Conservation (phyloP, 2,888 invertebrate genomes). For the Synergus gifuensis region DNA sequence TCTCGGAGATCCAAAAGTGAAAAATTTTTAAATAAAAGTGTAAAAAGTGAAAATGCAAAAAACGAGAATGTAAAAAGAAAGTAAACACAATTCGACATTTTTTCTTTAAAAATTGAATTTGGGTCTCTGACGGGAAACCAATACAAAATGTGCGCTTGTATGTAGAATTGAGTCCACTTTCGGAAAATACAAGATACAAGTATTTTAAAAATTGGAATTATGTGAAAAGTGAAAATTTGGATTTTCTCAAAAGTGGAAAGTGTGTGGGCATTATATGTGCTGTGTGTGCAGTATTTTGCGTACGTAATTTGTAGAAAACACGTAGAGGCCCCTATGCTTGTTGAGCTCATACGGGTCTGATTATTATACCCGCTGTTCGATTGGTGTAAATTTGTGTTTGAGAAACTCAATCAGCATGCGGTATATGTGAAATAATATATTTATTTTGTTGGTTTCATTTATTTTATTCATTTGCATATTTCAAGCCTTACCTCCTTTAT, state of each 20-base stretch:
- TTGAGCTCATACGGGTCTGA: constrained; percentile 29
- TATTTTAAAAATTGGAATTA: not conserved
- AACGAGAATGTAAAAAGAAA: not conserved
- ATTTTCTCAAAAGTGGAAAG: constrained; percentile 15
- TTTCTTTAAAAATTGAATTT: not conserved
- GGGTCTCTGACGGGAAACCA: not conserved
- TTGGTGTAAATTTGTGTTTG: constrained; percentile 10
- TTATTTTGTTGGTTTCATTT: constrained; percentile 59
- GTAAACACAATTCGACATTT: not conserved
- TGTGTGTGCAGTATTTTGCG: constrained; percentile 41
- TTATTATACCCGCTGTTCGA: constrained; percentile 33
- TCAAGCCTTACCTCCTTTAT: not conserved
- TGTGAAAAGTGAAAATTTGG: not conserved
- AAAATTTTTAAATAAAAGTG: too few species aligned
- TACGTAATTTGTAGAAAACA: constrained; percentile 38
- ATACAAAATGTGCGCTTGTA: constrained; percentile 39
- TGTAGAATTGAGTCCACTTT: not conserved
- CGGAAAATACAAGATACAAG: not conserved
- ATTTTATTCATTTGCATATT: constrained; percentile 53
- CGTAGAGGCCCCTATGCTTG: constrained; percentile 37
- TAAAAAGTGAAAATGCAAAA: not conserved
- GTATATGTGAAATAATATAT: constrained; percentile 59
- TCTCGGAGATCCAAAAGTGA: not conserved
- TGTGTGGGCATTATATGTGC: constrained; percentile 41
- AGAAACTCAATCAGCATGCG: constrained; percentile 48